phyloP scores from a whole-genome alignment of 2,888 invertebrate species.

The Gonocerus acuteangulatus region DNA sequence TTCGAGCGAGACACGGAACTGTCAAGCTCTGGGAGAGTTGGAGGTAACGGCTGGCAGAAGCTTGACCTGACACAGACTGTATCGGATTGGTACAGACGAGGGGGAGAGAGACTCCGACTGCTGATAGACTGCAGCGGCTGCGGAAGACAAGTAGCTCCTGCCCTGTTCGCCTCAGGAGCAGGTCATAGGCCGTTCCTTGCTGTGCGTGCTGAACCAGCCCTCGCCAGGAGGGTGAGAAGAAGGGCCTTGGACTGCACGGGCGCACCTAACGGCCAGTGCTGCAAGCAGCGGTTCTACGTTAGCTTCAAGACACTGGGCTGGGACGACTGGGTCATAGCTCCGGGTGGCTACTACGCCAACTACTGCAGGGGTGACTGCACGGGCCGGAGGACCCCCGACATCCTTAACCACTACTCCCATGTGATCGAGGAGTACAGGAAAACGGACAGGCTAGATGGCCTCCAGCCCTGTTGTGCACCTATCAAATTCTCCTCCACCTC shows the following conservation, averaged over 20 bases:
- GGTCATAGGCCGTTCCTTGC: slow-evolving; percentile 72
- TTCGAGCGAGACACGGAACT: slow-evolving; percentile 54
- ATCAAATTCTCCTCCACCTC: slow-evolving; percentile 87
- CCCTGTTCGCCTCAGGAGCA: slow-evolving; percentile 43
- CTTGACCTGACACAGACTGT: slow-evolving; percentile 74
- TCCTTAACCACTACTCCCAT: slow-evolving; percentile 81
- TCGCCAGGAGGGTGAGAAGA: slow-evolving; percentile 62
- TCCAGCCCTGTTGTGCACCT: slow-evolving; percentile 87
- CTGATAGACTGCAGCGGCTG: slow-evolving; percentile 81
- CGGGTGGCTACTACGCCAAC: slow-evolving; percentile 85
- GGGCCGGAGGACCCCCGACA: slow-evolving; percentile 66
- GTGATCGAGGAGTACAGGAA: slow-evolving; percentile 77
- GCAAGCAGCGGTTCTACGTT: slow-evolving; percentile 84
- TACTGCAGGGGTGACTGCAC: slow-evolving; percentile 86
- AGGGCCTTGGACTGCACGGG: slow-evolving; percentile 77
- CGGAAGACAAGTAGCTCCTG: slow-evolving; percentile 61
- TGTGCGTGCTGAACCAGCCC: slow-evolving; percentile 65
- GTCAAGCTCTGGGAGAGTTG: slow-evolving; percentile 41
- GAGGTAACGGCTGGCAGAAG: slow-evolving; percentile 72
- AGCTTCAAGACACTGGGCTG: slow-evolving; percentile 84
- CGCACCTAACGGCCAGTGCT: slow-evolving; percentile 65
- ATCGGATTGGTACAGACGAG: slow-evolving; percentile 59
- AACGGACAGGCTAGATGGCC: slow-evolving; percentile 63
- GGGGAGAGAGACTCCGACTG: slow-evolving; percentile 58
- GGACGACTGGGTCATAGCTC: slow-evolving; percentile 92